phyloP scores from a whole-genome alignment of 2,797 vertebrate species.

The Megalops cyprinoides region DNA sequence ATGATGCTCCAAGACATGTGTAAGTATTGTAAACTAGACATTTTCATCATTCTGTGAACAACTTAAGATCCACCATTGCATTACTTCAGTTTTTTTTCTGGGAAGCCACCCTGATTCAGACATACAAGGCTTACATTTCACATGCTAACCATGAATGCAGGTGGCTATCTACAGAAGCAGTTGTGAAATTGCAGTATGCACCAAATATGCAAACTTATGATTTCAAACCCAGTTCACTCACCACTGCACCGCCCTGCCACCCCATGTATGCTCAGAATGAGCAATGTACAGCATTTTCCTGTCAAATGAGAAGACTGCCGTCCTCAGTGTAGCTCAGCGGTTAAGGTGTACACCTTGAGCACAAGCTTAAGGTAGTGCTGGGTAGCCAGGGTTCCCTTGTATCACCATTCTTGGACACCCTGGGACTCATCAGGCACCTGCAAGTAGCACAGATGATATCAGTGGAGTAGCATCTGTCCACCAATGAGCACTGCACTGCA shows the following conservation, averaged over 20 bases:
- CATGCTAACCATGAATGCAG: slow-evolving; percentile 5
- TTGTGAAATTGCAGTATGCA: too few species aligned
- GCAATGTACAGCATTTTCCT: neutral
- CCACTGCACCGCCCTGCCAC: neutral
- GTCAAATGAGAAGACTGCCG: neutral
- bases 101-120: slow-evolving; percentile 6
- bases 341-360: too few species aligned
- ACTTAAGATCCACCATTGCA: slow-evolving; percentile 10
- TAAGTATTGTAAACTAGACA: neutral
- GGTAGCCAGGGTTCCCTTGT: too few species aligned
- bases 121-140: slow-evolving; percentile 15
- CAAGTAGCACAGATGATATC: too few species aligned
- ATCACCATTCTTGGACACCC: too few species aligned
- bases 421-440: too few species aligned
- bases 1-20: neutral
- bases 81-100: neutral
- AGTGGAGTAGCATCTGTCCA: too few species aligned
- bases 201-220: neutral
- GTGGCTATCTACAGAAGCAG: neutral
- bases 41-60: neutral
- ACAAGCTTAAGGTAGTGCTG: too few species aligned
- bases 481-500: too few species aligned
- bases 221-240: neutral
- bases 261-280: neutral
- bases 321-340: too few species aligned